Evolutionary conservation across 92 coral and sea anemone species (phyloP).

Genomic region (Phymanthus crucifer): DNA sequence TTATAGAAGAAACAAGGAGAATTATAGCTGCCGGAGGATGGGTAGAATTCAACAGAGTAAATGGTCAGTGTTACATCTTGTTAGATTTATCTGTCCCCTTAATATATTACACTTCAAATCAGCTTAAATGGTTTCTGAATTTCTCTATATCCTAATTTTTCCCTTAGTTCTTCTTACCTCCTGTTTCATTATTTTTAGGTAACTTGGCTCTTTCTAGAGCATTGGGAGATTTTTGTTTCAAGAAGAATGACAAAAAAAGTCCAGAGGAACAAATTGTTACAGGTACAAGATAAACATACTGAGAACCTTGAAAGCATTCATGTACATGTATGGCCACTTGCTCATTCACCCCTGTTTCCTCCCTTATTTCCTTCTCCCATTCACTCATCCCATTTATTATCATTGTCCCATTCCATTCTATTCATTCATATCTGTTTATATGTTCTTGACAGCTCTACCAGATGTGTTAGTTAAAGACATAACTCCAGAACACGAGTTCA

Average conservation of each 20-base stretch:
- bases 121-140: not conserved
- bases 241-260: conserved; percentile 91
- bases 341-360: not conserved
- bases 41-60: conserved; percentile 99
- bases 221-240: conserved; percentile 98
- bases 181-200: conserved; percentile 39
- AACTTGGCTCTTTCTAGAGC: conserved; percentile 97
- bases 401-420: too few relatives aligned
- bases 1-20: conserved; percentile 94
- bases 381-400: not conserved
- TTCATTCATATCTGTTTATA: not conserved
- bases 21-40: conserved; percentile 99
- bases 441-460: conserved; percentile 73
- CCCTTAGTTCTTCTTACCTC: not conserved
- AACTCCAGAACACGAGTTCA: conserved; percentile 91
- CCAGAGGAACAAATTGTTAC: conserved; percentile 98
- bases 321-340: too few relatives aligned
- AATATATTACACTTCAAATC: not conserved
- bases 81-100: too few relatives aligned
- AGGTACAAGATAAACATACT: conserved; percentile 73
- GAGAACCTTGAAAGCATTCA: too few relatives aligned
- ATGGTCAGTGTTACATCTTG: conserved; percentile 44
- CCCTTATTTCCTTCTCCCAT: not conserved
- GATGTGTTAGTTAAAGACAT: conserved; percentile 88
- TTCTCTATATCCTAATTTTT: not conserved